Evolutionary conservation across 2,797 vertebrate genomes (phyloP).

Genomic region (Enteromius argenteus): DNA sequence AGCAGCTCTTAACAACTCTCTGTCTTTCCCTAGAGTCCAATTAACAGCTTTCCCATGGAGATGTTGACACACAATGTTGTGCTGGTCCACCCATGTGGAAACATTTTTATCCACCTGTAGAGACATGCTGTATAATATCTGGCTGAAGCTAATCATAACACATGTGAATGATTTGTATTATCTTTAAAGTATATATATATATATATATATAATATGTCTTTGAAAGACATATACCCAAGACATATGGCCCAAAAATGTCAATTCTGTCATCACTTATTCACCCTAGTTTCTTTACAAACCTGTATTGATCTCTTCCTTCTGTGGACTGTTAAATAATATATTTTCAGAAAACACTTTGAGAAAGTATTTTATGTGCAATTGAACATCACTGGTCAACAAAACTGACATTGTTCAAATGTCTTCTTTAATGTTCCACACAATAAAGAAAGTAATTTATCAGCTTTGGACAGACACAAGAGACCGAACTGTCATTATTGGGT

Average conservation of each 20-base stretch:
- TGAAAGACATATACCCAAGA: too few species aligned
- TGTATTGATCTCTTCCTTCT: background rate
- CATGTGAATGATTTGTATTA: background rate
- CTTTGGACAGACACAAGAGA: background rate
- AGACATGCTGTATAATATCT: slow-evolving; percentile 10
- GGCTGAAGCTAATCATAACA: background rate
- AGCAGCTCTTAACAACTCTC: slow-evolving; percentile 19
- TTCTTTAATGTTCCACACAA: background rate
- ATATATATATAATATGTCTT: background rate
- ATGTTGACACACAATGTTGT: slow-evolving; percentile 23
- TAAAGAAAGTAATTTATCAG: background rate
- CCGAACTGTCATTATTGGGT: background rate
- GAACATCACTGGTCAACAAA: background rate
- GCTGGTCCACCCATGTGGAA: slow-evolving; percentile 29
- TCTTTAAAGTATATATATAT: background rate
- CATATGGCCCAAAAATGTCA: background rate
- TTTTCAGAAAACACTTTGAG: background rate
- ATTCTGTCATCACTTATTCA: background rate
- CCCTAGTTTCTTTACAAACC: background rate
- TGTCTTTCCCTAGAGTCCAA: slow-evolving; percentile 47
- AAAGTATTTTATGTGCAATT: background rate
- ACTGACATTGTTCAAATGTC: background rate
- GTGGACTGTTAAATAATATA: background rate
- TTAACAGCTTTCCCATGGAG: slow-evolving; percentile 39
- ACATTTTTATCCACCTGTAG: slow-evolving; percentile 37